Percentiles rank a stretch among this genome's conserved stretches.
These are phyloP conservation scores for Trisateles emortualis DNA, from an alignment of 2,888 invertebrate species.

Conservation along the genomic window DNA sequence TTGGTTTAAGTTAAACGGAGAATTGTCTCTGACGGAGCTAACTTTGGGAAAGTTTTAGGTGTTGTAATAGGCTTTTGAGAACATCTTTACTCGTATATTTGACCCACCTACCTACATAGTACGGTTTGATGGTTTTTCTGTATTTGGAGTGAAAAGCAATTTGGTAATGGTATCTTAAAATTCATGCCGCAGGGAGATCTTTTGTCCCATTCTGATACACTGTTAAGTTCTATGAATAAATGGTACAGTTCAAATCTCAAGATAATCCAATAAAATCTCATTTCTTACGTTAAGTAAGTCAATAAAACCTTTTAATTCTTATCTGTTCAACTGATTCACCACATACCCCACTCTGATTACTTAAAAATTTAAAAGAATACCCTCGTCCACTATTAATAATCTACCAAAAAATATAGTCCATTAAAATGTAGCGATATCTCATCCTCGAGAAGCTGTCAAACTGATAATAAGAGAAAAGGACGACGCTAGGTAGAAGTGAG, in stretches of 20 bases:
- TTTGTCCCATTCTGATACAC: too few species aligned
- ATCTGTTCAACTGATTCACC: conserved; percentile 21
- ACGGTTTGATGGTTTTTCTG: background rate
- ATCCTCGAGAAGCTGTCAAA: conserved; percentile 64
- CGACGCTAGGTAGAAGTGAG: conserved; percentile 52
- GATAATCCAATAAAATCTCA: background rate
- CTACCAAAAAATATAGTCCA: conserved; percentile 47
- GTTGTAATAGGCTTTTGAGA: conserved; percentile 29
- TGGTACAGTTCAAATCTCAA: background rate
- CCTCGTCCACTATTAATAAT: conserved; percentile 44
- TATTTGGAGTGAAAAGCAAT: background rate
- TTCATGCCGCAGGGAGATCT: background rate
- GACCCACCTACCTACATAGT: background rate
- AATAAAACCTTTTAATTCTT: conserved; percentile 10
- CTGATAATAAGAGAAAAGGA: conserved; percentile 64
- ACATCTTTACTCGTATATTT: conserved; percentile 1
- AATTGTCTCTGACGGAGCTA: conserved; percentile 34
- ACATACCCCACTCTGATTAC: conserved; percentile 28
- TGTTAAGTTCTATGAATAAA: too few species aligned
- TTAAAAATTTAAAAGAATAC: conserved; percentile 26
- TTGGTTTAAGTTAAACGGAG: conserved; percentile 50
- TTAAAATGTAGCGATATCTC: conserved; percentile 53
- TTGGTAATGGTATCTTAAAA: background rate
- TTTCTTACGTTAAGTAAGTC: background rate
- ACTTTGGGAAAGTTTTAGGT: conserved; percentile 15